Conservation (phyloP, 2,888 invertebrate species). For the Prosopocoilus inquinatus region DNA sequence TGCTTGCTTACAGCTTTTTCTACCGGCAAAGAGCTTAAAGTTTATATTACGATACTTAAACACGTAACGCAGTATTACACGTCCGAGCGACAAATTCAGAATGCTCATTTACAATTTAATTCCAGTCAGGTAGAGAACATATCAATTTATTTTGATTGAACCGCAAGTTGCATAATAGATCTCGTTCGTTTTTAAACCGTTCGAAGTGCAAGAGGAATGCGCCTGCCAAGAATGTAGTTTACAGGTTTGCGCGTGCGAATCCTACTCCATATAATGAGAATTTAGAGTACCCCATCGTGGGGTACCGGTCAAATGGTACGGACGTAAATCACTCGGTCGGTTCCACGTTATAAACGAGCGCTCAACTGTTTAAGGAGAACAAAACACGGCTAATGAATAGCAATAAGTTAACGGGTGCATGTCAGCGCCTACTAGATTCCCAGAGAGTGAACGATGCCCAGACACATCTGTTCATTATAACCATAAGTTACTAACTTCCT, state of each 20-base stretch:
- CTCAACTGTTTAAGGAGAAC: slow-evolving; percentile 41
- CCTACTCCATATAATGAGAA: slow-evolving; percentile 19
- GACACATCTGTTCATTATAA: slow-evolving; percentile 28
- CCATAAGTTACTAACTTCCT: slow-evolving; percentile 25
- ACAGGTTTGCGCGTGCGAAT: slow-evolving; percentile 19
- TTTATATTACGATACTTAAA: no score
- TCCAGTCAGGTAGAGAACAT: no score
- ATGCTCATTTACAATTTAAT: no score
- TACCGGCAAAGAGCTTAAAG: no score
- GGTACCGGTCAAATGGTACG: slow-evolving; percentile 23
- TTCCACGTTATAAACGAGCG: slow-evolving; percentile 40
- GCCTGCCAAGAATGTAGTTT: slow-evolving; percentile 19
- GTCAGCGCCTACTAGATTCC: slow-evolving; percentile 33
- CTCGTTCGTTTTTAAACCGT: slow-evolving; percentile 17
- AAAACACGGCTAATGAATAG: slow-evolving; percentile 42
- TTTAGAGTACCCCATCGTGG: slow-evolving; percentile 19
- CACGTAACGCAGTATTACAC: no score
- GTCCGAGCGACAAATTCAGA: no score
- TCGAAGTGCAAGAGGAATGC: slow-evolving; percentile 23
- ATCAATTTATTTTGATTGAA: no score
- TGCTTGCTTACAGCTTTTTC: no score
- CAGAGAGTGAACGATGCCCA: slow-evolving; percentile 31
- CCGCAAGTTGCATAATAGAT: not conserved
- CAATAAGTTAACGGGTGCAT: slow-evolving; percentile 39
- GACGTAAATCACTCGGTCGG: slow-evolving; percentile 40